A percentile compares a stretch with the other conserved stretches of the same genome.
Conservation (phyloP, 2,888 invertebrate genomes). For the Andrena bucephala region DNA sequence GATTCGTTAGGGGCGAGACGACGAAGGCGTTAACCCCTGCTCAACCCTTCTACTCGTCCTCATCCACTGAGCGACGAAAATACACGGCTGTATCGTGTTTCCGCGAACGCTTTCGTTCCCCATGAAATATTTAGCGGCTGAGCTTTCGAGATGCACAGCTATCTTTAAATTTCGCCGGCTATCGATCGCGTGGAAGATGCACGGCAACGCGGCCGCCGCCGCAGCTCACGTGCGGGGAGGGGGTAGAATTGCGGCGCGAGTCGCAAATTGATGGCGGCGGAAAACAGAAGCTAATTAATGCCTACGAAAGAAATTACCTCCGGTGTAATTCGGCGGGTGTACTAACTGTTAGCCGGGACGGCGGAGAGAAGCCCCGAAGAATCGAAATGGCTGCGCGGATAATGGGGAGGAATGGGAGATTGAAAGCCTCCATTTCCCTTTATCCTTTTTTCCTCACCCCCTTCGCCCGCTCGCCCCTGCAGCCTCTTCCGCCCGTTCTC, state of each 20-base stretch:
- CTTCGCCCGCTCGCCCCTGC: neutral
- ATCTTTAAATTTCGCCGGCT: constrained; percentile 27
- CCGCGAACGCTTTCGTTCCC: constrained; percentile 19
- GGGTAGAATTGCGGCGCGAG: constrained; percentile 58
- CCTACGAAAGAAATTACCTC: constrained; percentile 74
- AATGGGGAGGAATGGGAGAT: constrained; percentile 72
- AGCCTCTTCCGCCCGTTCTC: neutral
- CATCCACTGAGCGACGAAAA: neutral
- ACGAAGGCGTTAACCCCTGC: constrained; percentile 11
- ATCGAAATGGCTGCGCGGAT: constrained; percentile 66
- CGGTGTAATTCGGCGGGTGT: constrained; percentile 67
- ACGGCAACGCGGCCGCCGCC: neutral
- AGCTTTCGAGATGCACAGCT: neutral
- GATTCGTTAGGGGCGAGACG: constrained; percentile 4
- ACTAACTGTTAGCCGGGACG: constrained; percentile 49
- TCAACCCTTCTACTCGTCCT: neutral
- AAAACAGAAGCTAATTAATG: constrained; percentile 80
- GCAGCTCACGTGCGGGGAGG: constrained; percentile 3
- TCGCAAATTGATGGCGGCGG: constrained; percentile 76
- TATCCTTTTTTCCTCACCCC: constrained; percentile 23
- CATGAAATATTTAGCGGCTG: neutral
- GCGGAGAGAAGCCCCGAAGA: constrained; percentile 54
- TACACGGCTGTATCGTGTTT: neutral
- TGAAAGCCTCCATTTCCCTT: constrained; percentile 70
- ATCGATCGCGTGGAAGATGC: constrained; percentile 13